A percentile compares a stretch with the other conserved stretches of the same genome.
phyloP scores from a whole-genome alignment of 2,797 vertebrate species.

The Melanotaenia parkinsoni region DNA sequence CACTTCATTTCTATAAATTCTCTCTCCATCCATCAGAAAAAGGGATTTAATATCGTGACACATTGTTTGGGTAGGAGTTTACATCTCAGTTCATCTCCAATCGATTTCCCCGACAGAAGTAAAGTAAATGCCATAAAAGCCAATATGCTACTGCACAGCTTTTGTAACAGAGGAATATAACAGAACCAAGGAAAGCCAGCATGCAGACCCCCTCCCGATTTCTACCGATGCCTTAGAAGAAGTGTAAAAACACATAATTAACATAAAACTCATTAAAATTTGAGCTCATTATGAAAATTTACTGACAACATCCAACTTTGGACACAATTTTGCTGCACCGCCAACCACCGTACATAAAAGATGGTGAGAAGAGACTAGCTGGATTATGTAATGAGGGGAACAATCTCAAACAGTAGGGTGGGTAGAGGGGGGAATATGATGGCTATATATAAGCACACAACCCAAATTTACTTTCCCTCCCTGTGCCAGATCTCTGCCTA shows the following conservation, averaged over 20 bases:
- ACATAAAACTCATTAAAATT: slow-evolving; percentile 76
- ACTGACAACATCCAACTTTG: slow-evolving; percentile 40
- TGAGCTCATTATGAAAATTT: slow-evolving; percentile 38
- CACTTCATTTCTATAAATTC: slow-evolving; percentile 50
- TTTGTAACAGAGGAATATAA: slow-evolving; percentile 31
- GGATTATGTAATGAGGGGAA: slow-evolving; percentile 67
- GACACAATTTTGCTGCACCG: slow-evolving; percentile 60
- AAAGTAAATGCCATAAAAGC: slow-evolving; percentile 53
- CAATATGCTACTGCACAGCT: slow-evolving; percentile 45
- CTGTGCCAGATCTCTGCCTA: slow-evolving; percentile 49
- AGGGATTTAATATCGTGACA: slow-evolving; percentile 60
- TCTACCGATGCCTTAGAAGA: slow-evolving; percentile 38
- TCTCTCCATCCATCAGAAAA: slow-evolving; percentile 47
- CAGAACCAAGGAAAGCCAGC: slow-evolving; percentile 25
- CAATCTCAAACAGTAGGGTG: slow-evolving; percentile 56
- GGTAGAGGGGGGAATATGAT: slow-evolving; percentile 38
- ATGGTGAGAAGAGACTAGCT: slow-evolving; percentile 51
- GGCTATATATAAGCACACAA: slow-evolving; percentile 49
- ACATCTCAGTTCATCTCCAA: slow-evolving; percentile 50
- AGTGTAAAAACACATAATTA: slow-evolving; percentile 67
- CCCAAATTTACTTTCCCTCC: slow-evolving; percentile 63
- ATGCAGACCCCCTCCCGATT: slow-evolving; percentile 7
- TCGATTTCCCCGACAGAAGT: slow-evolving; percentile 62
- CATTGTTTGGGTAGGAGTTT: slow-evolving; percentile 45
- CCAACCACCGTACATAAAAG: slow-evolving; percentile 67